These are phyloP conservation scores for Eunapius fragilis DNA, from an alignment of 37 sponge, comb jelly and placozoan species.

Conservation along the genomic window DNA sequence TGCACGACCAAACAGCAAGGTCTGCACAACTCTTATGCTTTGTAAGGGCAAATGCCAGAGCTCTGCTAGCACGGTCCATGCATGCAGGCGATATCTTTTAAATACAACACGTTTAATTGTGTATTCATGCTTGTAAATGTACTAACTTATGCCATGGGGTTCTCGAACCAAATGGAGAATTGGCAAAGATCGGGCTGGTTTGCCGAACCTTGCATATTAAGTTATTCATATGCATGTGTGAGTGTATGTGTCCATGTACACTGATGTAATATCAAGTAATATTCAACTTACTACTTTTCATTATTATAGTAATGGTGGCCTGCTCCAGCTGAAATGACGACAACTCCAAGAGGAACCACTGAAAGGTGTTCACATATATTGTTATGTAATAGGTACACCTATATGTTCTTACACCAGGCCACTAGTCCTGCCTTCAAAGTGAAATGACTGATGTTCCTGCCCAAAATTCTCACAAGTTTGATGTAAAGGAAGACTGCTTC, in stretches of 20 bases:
- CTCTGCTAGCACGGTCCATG: no score
- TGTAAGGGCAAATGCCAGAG: no score
- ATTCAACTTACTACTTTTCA: conserved; percentile 11
- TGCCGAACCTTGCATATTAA: not conserved
- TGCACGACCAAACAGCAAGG: no score
- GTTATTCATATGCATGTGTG: not conserved
- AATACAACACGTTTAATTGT: no score
- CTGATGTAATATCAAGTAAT: not conserved
- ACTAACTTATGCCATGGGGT: no score
- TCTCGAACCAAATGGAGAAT: no score
- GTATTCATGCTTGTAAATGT: no score
- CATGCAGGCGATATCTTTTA: no score
- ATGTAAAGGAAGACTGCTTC: conserved; percentile 59
- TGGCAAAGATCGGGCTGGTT: not conserved
- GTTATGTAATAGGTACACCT: not conserved
- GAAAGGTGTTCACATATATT: not conserved
- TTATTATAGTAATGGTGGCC: conserved; percentile 39
- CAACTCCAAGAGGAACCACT: conserved; percentile 41
- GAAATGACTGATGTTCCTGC: not conserved
- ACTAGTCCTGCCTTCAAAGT: conserved; percentile 26
- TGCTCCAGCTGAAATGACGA: conserved; percentile 38
- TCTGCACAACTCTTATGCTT: no score
- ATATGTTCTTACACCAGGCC: conserved; percentile 52
- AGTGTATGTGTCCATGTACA: not conserved
- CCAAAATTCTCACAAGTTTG: conserved; percentile 58